Evolutionary conservation across 2,113 vertebrate species (phyloP).

Genomic region (Marmota flaviventris): DNA sequence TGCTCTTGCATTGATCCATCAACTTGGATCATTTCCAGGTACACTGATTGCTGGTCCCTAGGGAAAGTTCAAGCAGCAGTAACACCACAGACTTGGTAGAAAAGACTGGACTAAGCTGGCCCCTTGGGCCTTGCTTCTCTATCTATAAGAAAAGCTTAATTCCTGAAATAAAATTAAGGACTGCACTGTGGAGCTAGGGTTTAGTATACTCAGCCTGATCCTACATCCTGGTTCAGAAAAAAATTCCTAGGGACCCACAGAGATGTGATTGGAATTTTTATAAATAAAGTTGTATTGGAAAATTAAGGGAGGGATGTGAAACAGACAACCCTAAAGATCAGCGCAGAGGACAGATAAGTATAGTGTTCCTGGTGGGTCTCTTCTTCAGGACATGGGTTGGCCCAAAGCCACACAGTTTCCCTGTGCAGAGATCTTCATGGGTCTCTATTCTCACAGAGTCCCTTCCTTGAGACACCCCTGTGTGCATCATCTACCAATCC

Average conservation of each 20-base stretch:
- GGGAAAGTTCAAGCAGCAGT: background rate
- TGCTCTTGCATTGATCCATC: fast-evolving
- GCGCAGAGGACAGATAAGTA: background rate
- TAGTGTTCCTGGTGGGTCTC: fast-evolving
- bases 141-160: background rate
- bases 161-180: background rate
- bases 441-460: background rate
- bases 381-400: background rate
- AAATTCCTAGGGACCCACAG: background rate
- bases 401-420: background rate
- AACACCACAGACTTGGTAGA: background rate
- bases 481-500: background rate
- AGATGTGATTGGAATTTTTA: background rate
- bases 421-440: background rate
- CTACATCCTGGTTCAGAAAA: background rate
- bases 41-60: no score
- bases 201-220: background rate
- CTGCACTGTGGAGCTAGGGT: background rate
- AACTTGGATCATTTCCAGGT: background rate
- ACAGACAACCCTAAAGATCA: background rate
- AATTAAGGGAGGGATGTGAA: background rate
- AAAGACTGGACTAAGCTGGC: background rate
- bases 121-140: background rate
- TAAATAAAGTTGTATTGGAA: background rate
- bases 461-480: background rate